Percentiles rank a stretch among this genome's conserved stretches.
phyloP scores from a whole-genome alignment of 2,888 invertebrate genomes.

The Plemyria rubiginata region DNA sequence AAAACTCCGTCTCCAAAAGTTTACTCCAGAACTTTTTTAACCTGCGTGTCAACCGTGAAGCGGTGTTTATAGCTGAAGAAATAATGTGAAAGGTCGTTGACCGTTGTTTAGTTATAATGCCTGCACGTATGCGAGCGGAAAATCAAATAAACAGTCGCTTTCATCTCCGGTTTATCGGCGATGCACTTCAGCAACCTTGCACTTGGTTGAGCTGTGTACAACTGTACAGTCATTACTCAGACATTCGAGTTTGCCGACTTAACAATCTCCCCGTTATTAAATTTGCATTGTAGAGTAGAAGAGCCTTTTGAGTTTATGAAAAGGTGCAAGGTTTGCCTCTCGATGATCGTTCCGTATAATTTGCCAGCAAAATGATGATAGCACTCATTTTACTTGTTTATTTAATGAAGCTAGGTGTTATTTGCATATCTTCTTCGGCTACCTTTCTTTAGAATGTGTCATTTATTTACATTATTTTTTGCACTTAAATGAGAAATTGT shows the following conservation, averaged over 20 bases:
- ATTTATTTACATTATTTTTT: neutral
- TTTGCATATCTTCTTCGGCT: constrained; percentile 5
- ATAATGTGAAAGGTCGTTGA: constrained; percentile 62
- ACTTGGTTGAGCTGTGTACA: constrained; percentile 63
- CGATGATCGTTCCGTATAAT: constrained; percentile 14
- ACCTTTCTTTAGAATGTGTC: constrained; percentile 13
- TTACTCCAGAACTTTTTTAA: neutral
- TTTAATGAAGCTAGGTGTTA: neutral
- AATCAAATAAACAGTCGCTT: constrained; percentile 81
- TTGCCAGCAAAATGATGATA: constrained; percentile 25
- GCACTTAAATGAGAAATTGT: neutral
- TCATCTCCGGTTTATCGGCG: constrained; percentile 78
- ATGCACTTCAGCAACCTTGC: constrained; percentile 79
- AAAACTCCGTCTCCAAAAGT: neutral
- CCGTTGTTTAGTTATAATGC: constrained; percentile 70
- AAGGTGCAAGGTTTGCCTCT: constrained; percentile 19
- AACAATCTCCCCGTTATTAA: constrained; percentile 58
- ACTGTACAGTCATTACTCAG: constrained; percentile 68
- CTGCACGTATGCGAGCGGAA: constrained; percentile 65
- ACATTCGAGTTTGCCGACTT: constrained; percentile 64
- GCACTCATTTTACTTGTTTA: constrained; percentile 10
- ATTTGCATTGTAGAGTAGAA: constrained; percentile 46
- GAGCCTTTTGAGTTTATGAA: constrained; percentile 21
- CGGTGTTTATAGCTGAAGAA: constrained; percentile 55
- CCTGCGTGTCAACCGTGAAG: constrained; percentile 37